Evolutionary conservation across 2,797 vertebrate genomes (phyloP).

Genomic region (Echiichthys vipera): DNA sequence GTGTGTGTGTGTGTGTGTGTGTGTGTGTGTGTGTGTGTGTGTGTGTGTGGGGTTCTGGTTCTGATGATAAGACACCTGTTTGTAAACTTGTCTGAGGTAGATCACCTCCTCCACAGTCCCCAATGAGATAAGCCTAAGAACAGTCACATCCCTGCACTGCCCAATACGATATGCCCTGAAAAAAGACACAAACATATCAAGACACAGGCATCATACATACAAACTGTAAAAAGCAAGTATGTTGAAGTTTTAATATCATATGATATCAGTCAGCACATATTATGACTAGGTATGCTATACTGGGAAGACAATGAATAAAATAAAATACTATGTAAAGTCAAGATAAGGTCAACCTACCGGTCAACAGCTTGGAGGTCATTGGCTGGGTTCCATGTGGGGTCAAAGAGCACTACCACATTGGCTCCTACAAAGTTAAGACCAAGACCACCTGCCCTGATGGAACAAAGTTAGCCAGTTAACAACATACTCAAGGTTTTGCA

Average conservation of each 20-base stretch:
- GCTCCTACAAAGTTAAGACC: slow-evolving; percentile 98
- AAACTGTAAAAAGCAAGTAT: background rate
- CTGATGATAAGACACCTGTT: slow-evolving; percentile 88
- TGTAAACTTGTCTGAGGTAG: slow-evolving; percentile 96
- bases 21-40: background rate
- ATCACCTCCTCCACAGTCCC: slow-evolving; percentile 97
- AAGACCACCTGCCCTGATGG: slow-evolving; percentile 92
- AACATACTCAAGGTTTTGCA: background rate
- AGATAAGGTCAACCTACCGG: slow-evolving; percentile 81
- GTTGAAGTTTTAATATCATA: no score
- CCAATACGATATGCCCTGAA: slow-evolving; percentile 95
- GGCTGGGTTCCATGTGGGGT: slow-evolving; percentile 98
- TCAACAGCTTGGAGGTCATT: slow-evolving; percentile 98
- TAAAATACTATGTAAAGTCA: background rate
- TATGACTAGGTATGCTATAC: background rate
- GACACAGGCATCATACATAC: background rate
- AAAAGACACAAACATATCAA: slow-evolving; percentile 23
- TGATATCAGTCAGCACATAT: background rate
- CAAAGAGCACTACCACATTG: slow-evolving; percentile 95
- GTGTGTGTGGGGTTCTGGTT: background rate
- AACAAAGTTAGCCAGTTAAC: slow-evolving; percentile 21
- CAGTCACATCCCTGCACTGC: slow-evolving; percentile 93
- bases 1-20: background rate
- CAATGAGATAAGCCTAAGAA: slow-evolving; percentile 94
- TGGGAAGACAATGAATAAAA: background rate